Evolutionary conservation across 2,797 vertebrate species (phyloP).

Genomic region (Eulemur coronatus): DNA sequence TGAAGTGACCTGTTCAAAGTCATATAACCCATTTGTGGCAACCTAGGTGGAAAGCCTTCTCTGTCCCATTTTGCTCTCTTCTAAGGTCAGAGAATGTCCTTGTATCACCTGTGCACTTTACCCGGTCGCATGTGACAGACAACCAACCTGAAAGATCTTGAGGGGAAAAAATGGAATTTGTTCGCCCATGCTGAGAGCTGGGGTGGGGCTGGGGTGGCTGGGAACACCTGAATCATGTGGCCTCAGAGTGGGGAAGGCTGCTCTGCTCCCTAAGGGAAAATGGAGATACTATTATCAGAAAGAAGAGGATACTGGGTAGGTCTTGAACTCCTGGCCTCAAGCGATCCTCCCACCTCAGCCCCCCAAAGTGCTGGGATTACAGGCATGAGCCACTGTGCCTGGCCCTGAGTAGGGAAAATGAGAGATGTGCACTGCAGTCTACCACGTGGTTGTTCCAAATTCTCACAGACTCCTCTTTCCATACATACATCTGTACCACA

Average conservation of each 20-base stretch:
- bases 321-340: neutral
- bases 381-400: too few relatives aligned
- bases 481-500: fast-evolving
- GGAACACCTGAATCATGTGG: fast-evolving
- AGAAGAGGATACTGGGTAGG: neutral
- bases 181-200: neutral
- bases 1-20: neutral
- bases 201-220: too few relatives aligned
- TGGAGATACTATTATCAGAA: neutral
- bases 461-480: neutral
- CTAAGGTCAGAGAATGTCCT: neutral
- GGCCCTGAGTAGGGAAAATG: too few relatives aligned
- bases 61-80: neutral
- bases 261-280: neutral
- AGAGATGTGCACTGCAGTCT: neutral
- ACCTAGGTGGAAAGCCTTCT: too few relatives aligned
- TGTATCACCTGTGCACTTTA: neutral
- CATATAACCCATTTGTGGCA: neutral
- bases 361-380: too few relatives aligned
- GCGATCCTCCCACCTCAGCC: neutral
- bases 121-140: neutral
- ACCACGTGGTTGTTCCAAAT: neutral
- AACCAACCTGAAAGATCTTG: neutral
- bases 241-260: neutral
- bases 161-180: neutral